Evolutionary conservation across 2,888 invertebrate genomes (phyloP), one percentile per base, ranked within the genome.

Genomic region (Mechanitis messenoides): DNA sequence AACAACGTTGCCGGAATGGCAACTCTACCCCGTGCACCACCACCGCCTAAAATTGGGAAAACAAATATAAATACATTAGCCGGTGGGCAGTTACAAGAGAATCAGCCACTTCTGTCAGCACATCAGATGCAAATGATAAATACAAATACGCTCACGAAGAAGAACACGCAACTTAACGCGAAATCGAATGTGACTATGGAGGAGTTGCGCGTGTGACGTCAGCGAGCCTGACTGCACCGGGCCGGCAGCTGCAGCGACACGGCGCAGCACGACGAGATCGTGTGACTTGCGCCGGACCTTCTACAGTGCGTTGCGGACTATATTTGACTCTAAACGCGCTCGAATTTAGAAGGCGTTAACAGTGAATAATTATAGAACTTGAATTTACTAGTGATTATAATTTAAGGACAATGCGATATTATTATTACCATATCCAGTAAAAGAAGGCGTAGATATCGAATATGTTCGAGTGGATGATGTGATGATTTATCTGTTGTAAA

Each of bases 161-260:
- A 94, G 82, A 94, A 94, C 75, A 92, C 92, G 31, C 92, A 92
- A 71, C 71, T 92, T 82, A 93, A 92, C 85, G 91, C 92, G 33
- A 92, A 92, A 72, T 90, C 91, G 60, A 88, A 87, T 58, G 84
- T 91, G 67, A 90, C 93, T 71, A 95, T 95, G 95, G 95, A 96
- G 87, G 95, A 95, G 84, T 77, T 95, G 87, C 88, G 95, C 64
- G 95, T 96, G 94, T 96, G 95, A 95, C 95, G 93, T 80, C 90
- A 91, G 84, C 80, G 90, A 72, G 90, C 90, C 80, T 91, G 91
- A 90, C 91, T 90, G 87, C 90, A 88, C 74, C 88, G 90, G 46
- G 79, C 90, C 83, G 90, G 87, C 79, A 91, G 91, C 81, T 90
- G 90, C 88, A 85, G 90, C 71, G 90, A 90, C 76, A 81, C 89